Evolutionary conservation across 1,140 invertebrate species (phyloP).

Genomic region (Lasioglossum albipes): DNA sequence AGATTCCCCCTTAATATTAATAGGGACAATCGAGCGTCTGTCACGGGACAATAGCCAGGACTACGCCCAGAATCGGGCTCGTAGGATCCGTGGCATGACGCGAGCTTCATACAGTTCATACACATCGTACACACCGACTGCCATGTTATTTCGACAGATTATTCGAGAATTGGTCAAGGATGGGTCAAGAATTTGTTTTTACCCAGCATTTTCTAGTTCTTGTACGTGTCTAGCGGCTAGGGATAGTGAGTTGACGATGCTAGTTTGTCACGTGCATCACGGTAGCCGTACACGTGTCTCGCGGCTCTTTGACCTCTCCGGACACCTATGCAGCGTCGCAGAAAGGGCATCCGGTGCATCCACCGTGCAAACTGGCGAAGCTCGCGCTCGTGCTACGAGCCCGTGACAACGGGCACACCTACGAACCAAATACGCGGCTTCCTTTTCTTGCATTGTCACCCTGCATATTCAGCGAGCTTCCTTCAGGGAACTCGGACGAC

Average conservation of each 20-base stretch:
- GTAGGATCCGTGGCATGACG: slow-evolving; percentile 39
- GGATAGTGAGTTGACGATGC: background rate
- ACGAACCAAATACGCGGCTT: slow-evolving; percentile 61
- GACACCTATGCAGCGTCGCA: slow-evolving; percentile 37
- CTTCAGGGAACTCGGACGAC: slow-evolving; percentile 54
- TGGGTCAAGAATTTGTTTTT: too few relatives aligned
- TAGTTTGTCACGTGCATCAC: background rate
- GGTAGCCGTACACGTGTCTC: slow-evolving; percentile 53
- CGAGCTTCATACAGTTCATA: background rate
- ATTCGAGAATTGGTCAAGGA: too few relatives aligned
- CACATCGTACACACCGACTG: too few relatives aligned
- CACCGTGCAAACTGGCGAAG: slow-evolving; percentile 60
- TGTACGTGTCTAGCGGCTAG: background rate
- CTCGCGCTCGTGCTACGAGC: slow-evolving; percentile 58
- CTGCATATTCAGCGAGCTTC: slow-evolving; percentile 59
- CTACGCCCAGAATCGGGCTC: slow-evolving; percentile 64
- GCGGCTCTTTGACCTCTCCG: slow-evolving; percentile 40
- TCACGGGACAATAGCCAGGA: slow-evolving; percentile 70
- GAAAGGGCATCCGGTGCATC: slow-evolving; percentile 63
- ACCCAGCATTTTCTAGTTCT: too few relatives aligned
- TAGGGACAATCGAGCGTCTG: slow-evolving; percentile 73
- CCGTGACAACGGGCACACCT: slow-evolving; percentile 67
- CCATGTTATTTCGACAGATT: too few relatives aligned
- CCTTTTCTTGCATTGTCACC: slow-evolving; percentile 31
- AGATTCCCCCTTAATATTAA: slow-evolving; percentile 67